phyloP scores from a whole-genome alignment of 1,140 invertebrate genomes.

The Drosophila nebulosa region DNA sequence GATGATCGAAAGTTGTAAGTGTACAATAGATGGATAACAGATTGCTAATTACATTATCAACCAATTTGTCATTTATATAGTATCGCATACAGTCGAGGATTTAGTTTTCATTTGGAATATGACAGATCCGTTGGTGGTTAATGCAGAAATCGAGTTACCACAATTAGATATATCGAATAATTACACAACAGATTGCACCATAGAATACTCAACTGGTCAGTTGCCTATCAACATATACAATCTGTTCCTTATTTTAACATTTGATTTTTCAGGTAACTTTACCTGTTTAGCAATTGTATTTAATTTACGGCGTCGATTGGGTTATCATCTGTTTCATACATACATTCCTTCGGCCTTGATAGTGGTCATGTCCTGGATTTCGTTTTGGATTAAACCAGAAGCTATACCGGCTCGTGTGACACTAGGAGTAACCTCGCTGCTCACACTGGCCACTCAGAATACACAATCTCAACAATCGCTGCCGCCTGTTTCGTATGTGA shows the following conservation, averaged over 20 bases:
- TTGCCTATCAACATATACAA: background rate
- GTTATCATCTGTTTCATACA: slow-evolving; percentile 94
- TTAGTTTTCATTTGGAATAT: slow-evolving; percentile 94
- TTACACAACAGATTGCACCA: slow-evolving; percentile 93
- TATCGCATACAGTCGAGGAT: slow-evolving; percentile 92
- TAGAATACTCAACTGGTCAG: slow-evolving; percentile 91
- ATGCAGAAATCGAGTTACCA: slow-evolving; percentile 92
- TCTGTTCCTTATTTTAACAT: background rate
- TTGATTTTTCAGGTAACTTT: slow-evolving; percentile 87
- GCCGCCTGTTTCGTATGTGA: slow-evolving; percentile 94
- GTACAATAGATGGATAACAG: background rate
- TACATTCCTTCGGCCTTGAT: slow-evolving; percentile 94
- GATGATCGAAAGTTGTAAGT: slow-evolving; percentile 95
- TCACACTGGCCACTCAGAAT: slow-evolving; percentile 93
- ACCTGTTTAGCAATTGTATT: slow-evolving; percentile 93
- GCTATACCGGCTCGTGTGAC: slow-evolving; percentile 86
- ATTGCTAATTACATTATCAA: background rate
- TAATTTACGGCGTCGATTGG: slow-evolving; percentile 89
- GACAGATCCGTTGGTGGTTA: slow-evolving; percentile 92
- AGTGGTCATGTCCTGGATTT: slow-evolving; percentile 96
- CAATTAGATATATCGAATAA: slow-evolving; percentile 93
- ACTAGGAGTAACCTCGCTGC: slow-evolving; percentile 89
- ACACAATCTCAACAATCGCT: slow-evolving; percentile 94
- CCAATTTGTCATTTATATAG: slow-evolving; percentile 80
- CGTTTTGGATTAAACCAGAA: slow-evolving; percentile 96